phyloP scores from a whole-genome alignment of 2,888 invertebrate genomes.

The Meganola albula region DNA sequence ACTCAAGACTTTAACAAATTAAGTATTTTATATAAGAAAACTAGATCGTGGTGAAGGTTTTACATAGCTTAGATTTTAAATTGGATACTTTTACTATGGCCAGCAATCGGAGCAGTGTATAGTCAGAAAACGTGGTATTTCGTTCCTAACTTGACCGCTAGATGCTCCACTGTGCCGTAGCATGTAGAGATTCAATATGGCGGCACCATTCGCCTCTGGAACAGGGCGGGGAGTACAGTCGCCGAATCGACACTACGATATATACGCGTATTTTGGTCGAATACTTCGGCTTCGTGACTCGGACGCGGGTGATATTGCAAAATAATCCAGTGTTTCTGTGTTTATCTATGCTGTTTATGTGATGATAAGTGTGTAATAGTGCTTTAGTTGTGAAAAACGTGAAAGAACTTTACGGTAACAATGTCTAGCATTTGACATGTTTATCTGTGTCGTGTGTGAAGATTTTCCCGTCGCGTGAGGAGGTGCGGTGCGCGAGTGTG shows the following conservation, averaged over 20 bases:
- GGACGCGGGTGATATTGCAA: conserved; percentile 71
- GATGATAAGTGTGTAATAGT: conserved; percentile 62
- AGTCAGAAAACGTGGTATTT: no score
- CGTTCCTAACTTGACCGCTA: conserved; percentile 48
- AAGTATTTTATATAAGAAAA: no score
- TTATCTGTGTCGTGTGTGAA: conserved; percentile 78
- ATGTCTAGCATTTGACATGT: conserved; percentile 78
- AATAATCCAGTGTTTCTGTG: conserved; percentile 69
- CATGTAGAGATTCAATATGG: conserved; percentile 70
- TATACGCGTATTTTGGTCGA: conserved; percentile 73
- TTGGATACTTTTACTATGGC: no score
- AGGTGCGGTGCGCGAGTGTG: conserved; percentile 68
- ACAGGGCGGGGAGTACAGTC: conserved; percentile 77
- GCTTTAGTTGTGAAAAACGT: conserved; percentile 70
- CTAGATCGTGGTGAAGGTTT: no score
- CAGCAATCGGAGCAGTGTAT: no score
- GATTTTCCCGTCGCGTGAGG: conserved; percentile 78
- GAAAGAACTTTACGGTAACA: conserved; percentile 74
- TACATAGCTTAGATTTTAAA: no score
- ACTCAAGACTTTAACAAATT: no score
- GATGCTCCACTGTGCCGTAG: conserved; percentile 51
- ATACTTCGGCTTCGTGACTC: conserved; percentile 68
- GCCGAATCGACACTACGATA: conserved; percentile 68
- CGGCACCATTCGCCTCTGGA: conserved; percentile 73
- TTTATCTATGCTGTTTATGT: conserved; percentile 64